These are phyloP conservation scores for Catocala nupta DNA, from an alignment of 2,888 invertebrate genomes.

Conservation along the genomic window DNA sequence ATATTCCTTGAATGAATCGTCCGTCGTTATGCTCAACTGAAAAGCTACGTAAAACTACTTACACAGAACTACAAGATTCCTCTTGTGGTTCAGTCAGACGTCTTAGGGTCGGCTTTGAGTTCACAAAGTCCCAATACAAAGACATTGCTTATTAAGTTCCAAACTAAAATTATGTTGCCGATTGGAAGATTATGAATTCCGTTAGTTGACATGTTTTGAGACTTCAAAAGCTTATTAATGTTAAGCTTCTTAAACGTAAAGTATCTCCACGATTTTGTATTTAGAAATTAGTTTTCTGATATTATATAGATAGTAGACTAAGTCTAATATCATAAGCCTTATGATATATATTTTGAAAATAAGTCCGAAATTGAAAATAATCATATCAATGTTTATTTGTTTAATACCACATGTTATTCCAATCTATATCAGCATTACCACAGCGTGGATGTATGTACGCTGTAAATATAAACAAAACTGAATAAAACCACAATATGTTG, in stretches of 20 bases:
- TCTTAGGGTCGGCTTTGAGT: slow-evolving; percentile 54
- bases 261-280: not conserved
- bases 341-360: no score
- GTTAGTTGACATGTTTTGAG: slow-evolving; percentile 40
- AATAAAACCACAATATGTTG: no score
- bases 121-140: slow-evolving; percentile 52
- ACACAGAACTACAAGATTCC: slow-evolving; percentile 42
- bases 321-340: no score
- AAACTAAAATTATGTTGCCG: slow-evolving; percentile 50
- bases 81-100: slow-evolving; percentile 38
- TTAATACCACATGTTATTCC: no score
- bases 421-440: no score
- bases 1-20: slow-evolving; percentile 4
- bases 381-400: no score
- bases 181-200: slow-evolving; percentile 51
- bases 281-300: not conserved
- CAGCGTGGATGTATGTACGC: no score
- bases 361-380: no score
- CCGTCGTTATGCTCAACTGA: not conserved
- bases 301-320: no score
- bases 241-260: slow-evolving; percentile 32
- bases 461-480: no score
- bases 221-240: slow-evolving; percentile 38
- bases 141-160: slow-evolving; percentile 55
- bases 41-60: slow-evolving; percentile 26